Evolutionary conservation across 2,113 vertebrate species (phyloP), one percentile per base, ranked within the genome.

Genomic region (Alligator sinensis): DNA sequence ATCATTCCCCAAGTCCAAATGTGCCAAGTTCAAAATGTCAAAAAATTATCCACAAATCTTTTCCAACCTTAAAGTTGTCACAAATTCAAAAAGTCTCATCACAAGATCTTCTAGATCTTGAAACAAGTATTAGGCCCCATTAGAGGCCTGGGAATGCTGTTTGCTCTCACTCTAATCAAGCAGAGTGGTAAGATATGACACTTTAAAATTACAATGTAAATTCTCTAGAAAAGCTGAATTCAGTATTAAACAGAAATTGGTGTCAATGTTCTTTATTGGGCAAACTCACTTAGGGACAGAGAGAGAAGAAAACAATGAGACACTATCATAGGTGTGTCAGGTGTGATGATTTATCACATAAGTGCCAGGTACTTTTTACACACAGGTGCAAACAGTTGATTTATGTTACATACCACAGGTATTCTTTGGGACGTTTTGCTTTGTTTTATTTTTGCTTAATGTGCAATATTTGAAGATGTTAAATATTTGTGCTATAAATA

Each of bases 311-410:
- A n/a, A 68, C 9, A 15, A 70, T 19, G 30, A 34, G n/a, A 70
- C 30, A 30, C 68, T 34, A 30, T 34, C 68, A 38, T 21, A 10
- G 18, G 6, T 70, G 30, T 16, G 34, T 34, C 47, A 47, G 47
- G 47, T 47, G 47, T 47, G 27, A 54, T 1, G 86, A 24, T 9
- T 91, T 21, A 59, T 17, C 15, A 25, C 12, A 7, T 87, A 28
- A 54, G 2, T 47, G 74, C 28, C 89, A 57, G 22, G 76, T 25
- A 47, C 5, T 38, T 17, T 24, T 77, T 30, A 38, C 55, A 22
- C 18, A 28, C 2, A 0, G 25, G 47, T 22, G 54, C 76, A 84
- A 0, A 1, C 55, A 54, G 70, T 47, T 47, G 47, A 47, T 47
- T 47, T 47, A 47, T 47, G 47, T 47, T 47, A 47, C 47, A 47